phyloP scores from a whole-genome alignment of 2,113 vertebrate genomes.

The Silurus meridionalis region DNA sequence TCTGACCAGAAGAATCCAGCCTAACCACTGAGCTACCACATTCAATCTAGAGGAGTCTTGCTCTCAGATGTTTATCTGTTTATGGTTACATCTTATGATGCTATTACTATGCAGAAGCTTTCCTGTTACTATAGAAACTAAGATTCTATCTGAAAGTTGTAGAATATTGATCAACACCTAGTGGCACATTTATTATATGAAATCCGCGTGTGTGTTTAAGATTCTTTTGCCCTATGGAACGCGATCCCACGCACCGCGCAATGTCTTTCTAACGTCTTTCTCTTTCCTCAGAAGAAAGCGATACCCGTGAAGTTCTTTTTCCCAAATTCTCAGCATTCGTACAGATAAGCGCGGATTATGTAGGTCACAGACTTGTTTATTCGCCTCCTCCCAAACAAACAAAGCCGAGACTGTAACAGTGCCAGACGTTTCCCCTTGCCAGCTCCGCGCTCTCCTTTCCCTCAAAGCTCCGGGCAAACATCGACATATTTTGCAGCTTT shows the following conservation, averaged over 20 bases:
- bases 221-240: neutral
- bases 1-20: neutral
- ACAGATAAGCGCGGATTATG: neutral
- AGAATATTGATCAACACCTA: neutral
- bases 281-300: neutral
- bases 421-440: slow-evolving; percentile 18
- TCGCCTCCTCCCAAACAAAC: neutral
- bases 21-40: no score
- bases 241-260: neutral
- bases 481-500: slow-evolving; percentile 55
- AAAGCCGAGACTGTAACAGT: neutral
- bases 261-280: neutral
- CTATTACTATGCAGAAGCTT: neutral
- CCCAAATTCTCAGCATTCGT: neutral
- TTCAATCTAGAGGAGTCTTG: no score
- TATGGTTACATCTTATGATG: neutral
- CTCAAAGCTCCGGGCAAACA: slow-evolving; percentile 48
- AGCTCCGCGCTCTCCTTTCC: slow-evolving; percentile 1
- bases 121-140: neutral
- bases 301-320: neutral
- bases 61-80: neutral
- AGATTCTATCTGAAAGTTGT: neutral
- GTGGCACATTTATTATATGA: no score
- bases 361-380: slow-evolving; percentile 13
- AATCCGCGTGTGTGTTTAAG: neutral